These are phyloP conservation scores for Branchinecta lindahli DNA, from an alignment of 1,140 invertebrate species.

Conservation along the genomic window DNA sequence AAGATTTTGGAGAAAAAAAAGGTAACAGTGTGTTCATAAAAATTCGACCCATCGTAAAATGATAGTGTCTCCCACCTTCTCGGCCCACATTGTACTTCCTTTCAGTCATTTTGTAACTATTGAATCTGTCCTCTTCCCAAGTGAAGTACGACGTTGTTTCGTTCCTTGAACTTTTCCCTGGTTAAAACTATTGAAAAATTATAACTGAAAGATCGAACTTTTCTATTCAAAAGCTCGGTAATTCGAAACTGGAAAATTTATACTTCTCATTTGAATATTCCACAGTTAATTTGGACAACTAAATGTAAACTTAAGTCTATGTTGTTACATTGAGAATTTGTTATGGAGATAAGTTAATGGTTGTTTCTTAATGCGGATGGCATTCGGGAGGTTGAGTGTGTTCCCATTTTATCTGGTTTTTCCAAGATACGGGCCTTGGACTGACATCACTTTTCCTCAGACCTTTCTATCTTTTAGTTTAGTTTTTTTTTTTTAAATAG, in stretches of 20 bases:
- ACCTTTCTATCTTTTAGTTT: too few species aligned
- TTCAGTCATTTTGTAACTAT: background rate
- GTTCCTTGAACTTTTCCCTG: slow-evolving; percentile 8
- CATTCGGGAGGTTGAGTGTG: background rate
- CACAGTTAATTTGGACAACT: slow-evolving; percentile 3
- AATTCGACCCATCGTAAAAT: too few species aligned
- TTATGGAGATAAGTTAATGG: background rate
- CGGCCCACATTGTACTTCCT: background rate
- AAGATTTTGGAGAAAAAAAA: too few species aligned
- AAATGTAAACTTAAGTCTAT: slow-evolving; percentile 1
- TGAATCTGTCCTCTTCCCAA: slow-evolving; percentile 5
- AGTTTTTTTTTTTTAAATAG: too few species aligned
- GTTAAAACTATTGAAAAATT: background rate
- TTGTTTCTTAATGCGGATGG: background rate
- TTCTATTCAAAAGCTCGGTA: slow-evolving; percentile 1
- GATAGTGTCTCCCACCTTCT: too few species aligned
- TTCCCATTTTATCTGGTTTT: slow-evolving; percentile 3
- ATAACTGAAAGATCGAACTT: slow-evolving; percentile 2
- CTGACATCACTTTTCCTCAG: too few species aligned
- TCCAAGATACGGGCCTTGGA: too few species aligned
- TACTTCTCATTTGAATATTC: background rate
- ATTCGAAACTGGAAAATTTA: background rate
- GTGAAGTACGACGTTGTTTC: background rate
- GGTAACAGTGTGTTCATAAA: too few species aligned
- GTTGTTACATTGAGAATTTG: background rate